Percentiles rank a stretch among this genome's conserved stretches.
phyloP scores from a whole-genome alignment of 2,797 vertebrate genomes.

The Spondyliosoma cantharus region DNA sequence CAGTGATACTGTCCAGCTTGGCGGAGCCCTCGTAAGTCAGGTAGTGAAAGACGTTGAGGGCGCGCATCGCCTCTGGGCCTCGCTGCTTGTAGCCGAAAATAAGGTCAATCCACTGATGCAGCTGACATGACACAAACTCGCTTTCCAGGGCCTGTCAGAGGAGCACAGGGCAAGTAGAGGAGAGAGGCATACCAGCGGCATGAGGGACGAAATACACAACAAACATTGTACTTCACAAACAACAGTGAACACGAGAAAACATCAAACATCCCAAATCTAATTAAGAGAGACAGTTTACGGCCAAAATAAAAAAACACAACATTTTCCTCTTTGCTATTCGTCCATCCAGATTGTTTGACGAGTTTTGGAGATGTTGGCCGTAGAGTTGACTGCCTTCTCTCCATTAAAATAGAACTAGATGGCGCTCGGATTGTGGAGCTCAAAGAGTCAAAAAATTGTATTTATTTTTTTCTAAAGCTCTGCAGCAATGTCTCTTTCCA shows the following conservation, averaged over 20 bases:
- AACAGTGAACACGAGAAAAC: conserved; percentile 38
- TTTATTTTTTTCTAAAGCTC: too few species aligned
- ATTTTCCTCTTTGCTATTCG: too few species aligned
- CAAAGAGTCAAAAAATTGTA: too few species aligned
- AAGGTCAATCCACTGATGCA: conserved; percentile 99
- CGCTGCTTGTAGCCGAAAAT: conserved; percentile 99
- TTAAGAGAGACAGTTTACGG: neutral
- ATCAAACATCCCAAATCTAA: conserved; percentile 16
- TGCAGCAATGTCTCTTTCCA: too few species aligned
- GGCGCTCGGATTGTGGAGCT: too few species aligned
- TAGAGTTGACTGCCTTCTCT: too few species aligned
- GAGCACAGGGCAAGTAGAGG: conserved; percentile 81
- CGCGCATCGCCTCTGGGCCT: conserved; percentile 95
- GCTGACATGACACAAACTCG: conserved; percentile 99
- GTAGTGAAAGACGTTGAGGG: conserved; percentile 98
- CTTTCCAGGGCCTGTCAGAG: conserved; percentile 95
- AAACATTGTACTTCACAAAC: conserved; percentile 56
- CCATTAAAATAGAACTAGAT: too few species aligned
- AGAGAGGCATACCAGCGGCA: conserved; percentile 61
- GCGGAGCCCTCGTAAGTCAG: conserved; percentile 96
- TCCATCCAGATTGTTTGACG: too few species aligned
- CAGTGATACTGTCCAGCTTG: conserved; percentile 93
- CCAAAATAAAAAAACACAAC: too few species aligned
- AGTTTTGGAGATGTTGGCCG: too few species aligned
- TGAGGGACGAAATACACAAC: conserved; percentile 47